Base-by-base conservation (phyloP, 2,888 invertebrate genomes). In the Mythimna albipuncta region DNA sequence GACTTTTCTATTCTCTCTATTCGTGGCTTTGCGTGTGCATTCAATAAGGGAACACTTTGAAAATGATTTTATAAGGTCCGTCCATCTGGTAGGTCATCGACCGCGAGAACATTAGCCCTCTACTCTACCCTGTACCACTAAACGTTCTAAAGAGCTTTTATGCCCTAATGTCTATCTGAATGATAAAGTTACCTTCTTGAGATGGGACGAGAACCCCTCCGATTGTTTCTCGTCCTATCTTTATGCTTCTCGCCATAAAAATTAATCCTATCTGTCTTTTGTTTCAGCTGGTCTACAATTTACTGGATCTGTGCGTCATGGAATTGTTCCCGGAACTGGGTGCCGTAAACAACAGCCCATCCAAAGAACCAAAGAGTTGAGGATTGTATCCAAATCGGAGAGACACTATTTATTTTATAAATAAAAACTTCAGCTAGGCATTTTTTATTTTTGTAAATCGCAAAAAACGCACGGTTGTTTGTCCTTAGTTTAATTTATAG, bases 271-370 rank as follows among this genome's bases (percentile, higher is more conserved):
- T 59, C 19, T 67, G 81, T 47, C 62, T 82, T 78, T 89, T 76
- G 35, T 94, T 93, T 16, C 97, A 97, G 97, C 93, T 99, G 83
- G 97, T 97, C 78, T 98, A 99, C 93, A 97, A 97, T 85, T 94
- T 99, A 68, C 92, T 99, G 84, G 99, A 99, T 91, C 96, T 98
- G 69, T 95, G 98, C 69, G 88, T 98, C 47, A 93, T 97, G 65
- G 98, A 98, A 93, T 93, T 98, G 77, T 98, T 98, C 94, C 98
- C 98, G 0, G 98, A 98, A 91, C 85, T 97, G 69, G 91, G 86
- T 52, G 85, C 86, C 69, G 75, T 83, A 63, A 87, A 83, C 6
- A 81, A 77, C 50, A 82, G 69, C 65, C 78, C 86, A 72, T 78
- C 85, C 47, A 87, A 78, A 71, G 86, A 89, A 84, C 88, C 91